phyloP scores from a whole-genome alignment of 2,888 invertebrate species.

The Onthophagus sagittarius region DNA sequence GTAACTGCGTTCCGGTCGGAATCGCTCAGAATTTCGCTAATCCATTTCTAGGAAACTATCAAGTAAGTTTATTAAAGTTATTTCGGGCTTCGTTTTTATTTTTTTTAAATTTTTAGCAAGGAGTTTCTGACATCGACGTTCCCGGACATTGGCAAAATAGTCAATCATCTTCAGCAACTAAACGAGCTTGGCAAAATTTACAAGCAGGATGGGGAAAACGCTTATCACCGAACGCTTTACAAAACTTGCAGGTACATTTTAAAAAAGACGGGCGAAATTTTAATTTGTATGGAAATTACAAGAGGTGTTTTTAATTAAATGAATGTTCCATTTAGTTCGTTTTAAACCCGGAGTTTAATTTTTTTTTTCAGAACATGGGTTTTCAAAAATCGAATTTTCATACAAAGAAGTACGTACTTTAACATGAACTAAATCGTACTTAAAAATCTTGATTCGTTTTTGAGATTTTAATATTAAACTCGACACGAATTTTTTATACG shows the following conservation, averaged over 20 bases:
- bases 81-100: too few relatives aligned
- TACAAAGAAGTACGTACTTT: too few relatives aligned
- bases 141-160: conserved; percentile 57
- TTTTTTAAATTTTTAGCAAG: too few relatives aligned
- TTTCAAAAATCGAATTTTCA: background rate
- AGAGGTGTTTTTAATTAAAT: too few relatives aligned
- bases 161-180: conserved; percentile 55
- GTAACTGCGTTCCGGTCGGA: conserved; percentile 30
- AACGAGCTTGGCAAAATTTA: conserved; percentile 57
- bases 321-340: background rate
- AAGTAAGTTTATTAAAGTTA: conserved; percentile 29
- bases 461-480: too few relatives aligned
- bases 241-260: conserved; percentile 44
- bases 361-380: conserved; percentile 30
- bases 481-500: too few relatives aligned
- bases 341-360: background rate
- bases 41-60: conserved; percentile 35
- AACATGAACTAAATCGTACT: too few relatives aligned
- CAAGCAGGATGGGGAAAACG: conserved; percentile 58
- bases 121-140: conserved; percentile 57
- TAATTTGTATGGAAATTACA: background rate
- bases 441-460: too few relatives aligned
- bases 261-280: background rate
- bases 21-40: conserved; percentile 34
- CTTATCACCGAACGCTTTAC: conserved; percentile 51